phyloP scores from a whole-genome alignment of 2,888 invertebrate genomes.

The Dasysyrphus albostriatus region DNA sequence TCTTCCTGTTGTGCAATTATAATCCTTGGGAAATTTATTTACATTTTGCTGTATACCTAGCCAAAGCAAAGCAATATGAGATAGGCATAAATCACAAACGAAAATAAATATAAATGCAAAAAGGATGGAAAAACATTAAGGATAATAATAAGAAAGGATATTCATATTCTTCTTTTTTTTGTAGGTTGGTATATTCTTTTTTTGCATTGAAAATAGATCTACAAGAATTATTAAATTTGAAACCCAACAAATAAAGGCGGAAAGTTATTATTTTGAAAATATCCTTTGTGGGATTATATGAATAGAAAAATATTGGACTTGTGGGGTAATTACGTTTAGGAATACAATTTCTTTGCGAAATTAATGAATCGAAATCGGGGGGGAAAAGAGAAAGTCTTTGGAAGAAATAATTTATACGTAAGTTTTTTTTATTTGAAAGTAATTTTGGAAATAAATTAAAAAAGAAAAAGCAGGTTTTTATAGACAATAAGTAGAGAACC shows the following conservation, averaged over 20 bases:
- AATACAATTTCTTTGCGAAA: not conserved
- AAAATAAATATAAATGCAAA: constrained; percentile 51
- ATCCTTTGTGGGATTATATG: constrained; percentile 10
- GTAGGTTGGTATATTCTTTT: not conserved
- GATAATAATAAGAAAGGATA: constrained; percentile 11
- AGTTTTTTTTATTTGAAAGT: no score
- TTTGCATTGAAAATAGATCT: constrained; percentile 17
- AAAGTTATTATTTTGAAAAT: constrained; percentile 13
- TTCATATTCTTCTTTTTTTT: not conserved
- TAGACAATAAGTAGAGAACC: no score
- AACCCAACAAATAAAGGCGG: constrained; percentile 22
- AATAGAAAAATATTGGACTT: not conserved
- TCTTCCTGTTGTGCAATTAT: constrained; percentile 50
- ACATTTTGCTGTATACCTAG: constrained; percentile 30
- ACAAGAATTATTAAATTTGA: constrained; percentile 8
- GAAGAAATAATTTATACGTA: no score
- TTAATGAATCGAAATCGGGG: not conserved
- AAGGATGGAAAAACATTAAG: constrained; percentile 43
- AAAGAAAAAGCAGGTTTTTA: no score
- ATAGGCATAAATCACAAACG: constrained; percentile 56
- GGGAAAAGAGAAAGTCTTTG: not conserved
- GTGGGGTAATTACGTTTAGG: not conserved
- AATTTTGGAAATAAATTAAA: no score
- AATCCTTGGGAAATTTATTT: constrained; percentile 67
- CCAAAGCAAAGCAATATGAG: constrained; percentile 35